These are phyloP conservation scores for Ophion costatus DNA, from an alignment of 2,888 invertebrate species.

Conservation along the genomic window DNA sequence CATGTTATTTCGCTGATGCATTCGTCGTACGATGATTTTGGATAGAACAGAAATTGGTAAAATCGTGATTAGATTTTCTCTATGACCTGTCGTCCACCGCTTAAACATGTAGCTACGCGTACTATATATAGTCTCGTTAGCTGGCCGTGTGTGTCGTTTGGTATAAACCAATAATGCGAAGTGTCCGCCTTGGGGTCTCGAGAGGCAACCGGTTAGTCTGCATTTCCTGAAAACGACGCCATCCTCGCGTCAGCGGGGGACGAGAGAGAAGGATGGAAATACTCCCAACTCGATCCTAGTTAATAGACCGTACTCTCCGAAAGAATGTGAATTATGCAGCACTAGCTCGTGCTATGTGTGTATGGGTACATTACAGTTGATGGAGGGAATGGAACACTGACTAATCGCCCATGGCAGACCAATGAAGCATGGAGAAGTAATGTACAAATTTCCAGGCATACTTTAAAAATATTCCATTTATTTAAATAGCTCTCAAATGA, in stretches of 20 bases:
- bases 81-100: constrained; percentile 32
- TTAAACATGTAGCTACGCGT: not conserved
- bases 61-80: constrained; percentile 39
- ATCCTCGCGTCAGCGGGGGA: constrained; percentile 61
- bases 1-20: not conserved
- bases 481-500: too few species aligned
- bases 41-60: constrained; percentile 14
- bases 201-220: constrained; percentile 81
- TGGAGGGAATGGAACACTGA: constrained; percentile 8
- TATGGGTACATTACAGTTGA: not conserved
- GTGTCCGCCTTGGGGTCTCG: constrained; percentile 64
- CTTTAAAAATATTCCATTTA: too few species aligned
- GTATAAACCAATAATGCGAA: constrained; percentile 68
- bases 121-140: constrained; percentile 15
- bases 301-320: constrained; percentile 22
- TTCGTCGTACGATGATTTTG: constrained; percentile 1
- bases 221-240: constrained; percentile 77
- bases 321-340: constrained; percentile 13
- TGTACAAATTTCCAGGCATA: too few species aligned
- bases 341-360: not conserved
- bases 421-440: not conserved
- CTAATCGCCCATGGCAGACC: not conserved
- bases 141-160: constrained; percentile 33
- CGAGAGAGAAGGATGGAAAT: constrained; percentile 17
- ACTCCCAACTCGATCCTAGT: constrained; percentile 14